Evolutionary conservation across 2,113 vertebrate species (phyloP).

Genomic region (Lepisosteus oculatus): DNA sequence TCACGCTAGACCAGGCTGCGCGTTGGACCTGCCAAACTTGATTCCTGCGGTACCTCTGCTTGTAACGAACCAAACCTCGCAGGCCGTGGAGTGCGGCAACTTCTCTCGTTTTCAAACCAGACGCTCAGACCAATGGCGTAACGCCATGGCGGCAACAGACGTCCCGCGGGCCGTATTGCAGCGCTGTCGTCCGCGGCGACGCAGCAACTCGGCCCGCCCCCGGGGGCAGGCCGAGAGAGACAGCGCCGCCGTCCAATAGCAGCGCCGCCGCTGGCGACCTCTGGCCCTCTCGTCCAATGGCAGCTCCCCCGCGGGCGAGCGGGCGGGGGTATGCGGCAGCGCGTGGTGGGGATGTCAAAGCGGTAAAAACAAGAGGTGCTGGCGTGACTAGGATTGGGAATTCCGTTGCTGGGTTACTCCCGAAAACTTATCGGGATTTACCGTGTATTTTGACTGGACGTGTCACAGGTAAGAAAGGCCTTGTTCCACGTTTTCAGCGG

Average conservation of each 20-base stretch:
- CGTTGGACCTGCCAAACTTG: neutral
- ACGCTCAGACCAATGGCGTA: neutral
- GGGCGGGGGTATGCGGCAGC: constrained; percentile 40
- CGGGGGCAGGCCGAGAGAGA: constrained; percentile 38
- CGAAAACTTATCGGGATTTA: constrained; percentile 1
- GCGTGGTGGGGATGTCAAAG: constrained; percentile 57
- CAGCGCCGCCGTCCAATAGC: constrained; percentile 41
- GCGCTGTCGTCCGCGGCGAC: neutral
- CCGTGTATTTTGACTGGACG: neutral
- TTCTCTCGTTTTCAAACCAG: neutral
- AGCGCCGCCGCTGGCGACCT: constrained; percentile 18
- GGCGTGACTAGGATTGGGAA: neutral
- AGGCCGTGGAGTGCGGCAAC: neutral
- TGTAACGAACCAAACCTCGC: too few species aligned
- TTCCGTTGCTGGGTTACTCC: constrained; percentile 8
- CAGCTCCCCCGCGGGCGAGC: constrained; percentile 3
- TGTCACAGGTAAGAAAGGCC: constrained; percentile 9
- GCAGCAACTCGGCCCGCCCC: constrained; percentile 16
- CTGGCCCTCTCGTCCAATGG: constrained; percentile 40
- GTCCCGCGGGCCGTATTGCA: neutral
- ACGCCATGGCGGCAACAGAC: neutral
- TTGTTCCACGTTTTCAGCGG: neutral
- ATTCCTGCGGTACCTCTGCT: neutral
- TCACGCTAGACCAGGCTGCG: neutral
- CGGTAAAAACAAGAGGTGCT: constrained; percentile 48